Base-by-base conservation (phyloP, 2,888 invertebrate genomes). In the Perizoma affinitatum region DNA sequence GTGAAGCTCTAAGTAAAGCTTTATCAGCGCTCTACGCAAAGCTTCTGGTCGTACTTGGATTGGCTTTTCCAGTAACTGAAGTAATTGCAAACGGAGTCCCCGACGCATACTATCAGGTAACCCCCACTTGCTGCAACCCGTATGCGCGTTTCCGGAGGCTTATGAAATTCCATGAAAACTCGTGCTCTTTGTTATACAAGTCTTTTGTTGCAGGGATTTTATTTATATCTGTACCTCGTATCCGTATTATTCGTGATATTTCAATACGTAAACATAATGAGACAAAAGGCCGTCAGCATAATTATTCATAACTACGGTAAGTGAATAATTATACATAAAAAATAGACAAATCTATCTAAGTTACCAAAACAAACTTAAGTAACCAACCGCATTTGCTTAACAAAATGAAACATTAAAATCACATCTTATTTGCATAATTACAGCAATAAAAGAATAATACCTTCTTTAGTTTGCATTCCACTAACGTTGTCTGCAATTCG, bases 11-110 rank as follows among this genome's bases (percentile, higher is more conserved):
- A 61, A 95, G 95, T 69, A 94, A 95, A 61, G 95, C 96, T 5
- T 84, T 97, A 46, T 97, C 97, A 44, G 96, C 96, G 4, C 92
- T 97, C 36, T 98, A 98, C 86, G 96, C 96, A 57, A 97, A 98
- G 82, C 90, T 97, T 9, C 86, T 98, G 61, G 96, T 98, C 9
- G 96, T 98, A 5, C 88, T 97, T 67, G 97, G 97, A 6, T 94
- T 97, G 43, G 96, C 97, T 10, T 95, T 98, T 75, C 97, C 98
- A 4, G 94, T 98, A 63, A 96, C 97, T 4, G 97, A 97, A 90
- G 96, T 97, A 53, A 96, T 97, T 65, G 96, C 96, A 4, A 94
- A 94, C 50, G 94, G 95, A 73, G 96, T 97, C 34, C 95, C 96
- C 11, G 93, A 94, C 38, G 94, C 94, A 59, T 95, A 96, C 78